These are phyloP conservation scores for Galeopsomyia nigrocyanea DNA, from an alignment of 2,888 invertebrate genomes.

Conservation along the genomic window DNA sequence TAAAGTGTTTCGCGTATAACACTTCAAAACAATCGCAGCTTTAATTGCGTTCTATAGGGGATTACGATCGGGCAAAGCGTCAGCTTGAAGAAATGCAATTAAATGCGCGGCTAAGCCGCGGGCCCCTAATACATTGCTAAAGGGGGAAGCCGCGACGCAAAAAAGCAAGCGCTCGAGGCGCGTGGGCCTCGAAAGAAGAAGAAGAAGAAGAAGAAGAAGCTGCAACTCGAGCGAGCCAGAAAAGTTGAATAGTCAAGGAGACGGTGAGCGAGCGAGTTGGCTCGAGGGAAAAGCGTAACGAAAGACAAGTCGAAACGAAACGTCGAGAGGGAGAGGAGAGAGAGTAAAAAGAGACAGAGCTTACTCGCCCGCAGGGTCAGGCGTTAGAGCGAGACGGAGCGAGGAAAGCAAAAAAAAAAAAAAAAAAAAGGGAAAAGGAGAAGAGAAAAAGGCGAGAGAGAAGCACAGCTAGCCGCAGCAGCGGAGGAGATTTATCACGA, in stretches of 20 bases:
- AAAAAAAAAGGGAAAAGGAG: background rate
- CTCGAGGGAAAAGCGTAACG: constrained; percentile 42
- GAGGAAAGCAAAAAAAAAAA: constrained; percentile 7
- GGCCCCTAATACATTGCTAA: background rate
- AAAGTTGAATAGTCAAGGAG: constrained; percentile 39
- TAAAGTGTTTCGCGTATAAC: too few species aligned
- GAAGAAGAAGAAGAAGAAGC: constrained; percentile 53
- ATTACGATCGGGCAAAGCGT: constrained; percentile 34
- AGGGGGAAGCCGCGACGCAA: background rate
- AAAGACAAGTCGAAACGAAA: constrained; percentile 38
- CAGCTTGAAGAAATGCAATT: constrained; percentile 14
- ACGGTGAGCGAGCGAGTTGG: constrained; percentile 18
- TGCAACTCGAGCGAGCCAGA: constrained; percentile 53
- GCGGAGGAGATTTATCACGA: constrained; percentile 52
- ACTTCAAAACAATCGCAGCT: too few species aligned
- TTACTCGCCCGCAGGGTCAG: constrained; percentile 24
- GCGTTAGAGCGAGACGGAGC: background rate
- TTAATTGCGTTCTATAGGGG: too few species aligned
- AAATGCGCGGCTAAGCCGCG: too few species aligned
- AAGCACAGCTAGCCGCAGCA: constrained; percentile 43
- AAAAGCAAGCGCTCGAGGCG: background rate
- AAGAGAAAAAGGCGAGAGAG: constrained; percentile 17
- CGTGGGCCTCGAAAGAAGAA: constrained; percentile 23
- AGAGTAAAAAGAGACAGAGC: background rate
- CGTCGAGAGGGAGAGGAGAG: constrained; percentile 10